Base-by-base conservation (phyloP, 2,888 invertebrate genomes). In the Pristionchus maxplancki region DNA sequence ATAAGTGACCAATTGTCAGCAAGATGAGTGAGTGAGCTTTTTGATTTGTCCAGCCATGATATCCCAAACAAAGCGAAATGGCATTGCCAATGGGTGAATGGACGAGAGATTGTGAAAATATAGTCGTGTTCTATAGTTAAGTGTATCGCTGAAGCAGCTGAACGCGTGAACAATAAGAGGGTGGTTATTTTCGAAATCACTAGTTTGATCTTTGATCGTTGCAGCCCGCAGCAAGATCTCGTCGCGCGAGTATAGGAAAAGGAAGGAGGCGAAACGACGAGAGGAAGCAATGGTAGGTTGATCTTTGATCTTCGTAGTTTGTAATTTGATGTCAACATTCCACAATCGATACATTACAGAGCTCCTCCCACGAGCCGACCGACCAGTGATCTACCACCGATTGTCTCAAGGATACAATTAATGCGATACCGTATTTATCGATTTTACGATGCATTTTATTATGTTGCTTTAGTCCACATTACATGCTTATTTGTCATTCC, bases 191-290 rank as follows among this genome's bases (percentile, higher is more conserved):
- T n/a, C n/a, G n/a, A n/a, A n/a, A n/a, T n/a, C n/a, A n/a, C n/a
- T n/a, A 24, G 58, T 1, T n/a, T 3, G 58, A 58, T 58, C 3
- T 58, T n/a, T n/a, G 24, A 58, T 58, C 58, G 1, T 58, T 58
- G 1, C 71, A 71, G 71, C 71, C 71, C 71, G 71, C 24, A 71
- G 71, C 71, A 71, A 71, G 71, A 37, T 71, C 24, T 71, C 71
- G 3, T 71, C 71, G 17, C 71, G 71, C 71, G 71, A 71, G 71
- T 71, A 71, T 20, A 15, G 71, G 24, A 37, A 20, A 28, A 37
- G 71, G 71, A 71, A 71, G 71, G 71, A 71, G 71, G 71, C 71
- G 17, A 11, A 37, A 24, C 71, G 71, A 20, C 37, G 20, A 24
- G 71, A 37, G 71, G 5, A 24, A 17, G 1, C 71, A 20, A 15